Base-by-base conservation (phyloP, 2,888 invertebrate genomes). In the Erebia epiphron region DNA sequence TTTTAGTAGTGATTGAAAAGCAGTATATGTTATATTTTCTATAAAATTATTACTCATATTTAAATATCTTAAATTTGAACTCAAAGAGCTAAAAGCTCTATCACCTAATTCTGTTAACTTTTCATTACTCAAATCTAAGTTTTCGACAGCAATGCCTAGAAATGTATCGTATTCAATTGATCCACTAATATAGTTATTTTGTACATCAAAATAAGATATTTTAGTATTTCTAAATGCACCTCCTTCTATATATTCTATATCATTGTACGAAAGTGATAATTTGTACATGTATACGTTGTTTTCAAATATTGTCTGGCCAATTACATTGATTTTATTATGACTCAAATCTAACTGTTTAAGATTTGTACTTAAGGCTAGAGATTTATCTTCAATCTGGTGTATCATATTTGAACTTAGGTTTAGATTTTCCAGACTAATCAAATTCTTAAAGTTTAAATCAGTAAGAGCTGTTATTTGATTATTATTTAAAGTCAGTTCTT, bases 1-100 rank as follows among this genome's bases (percentile, higher is more conserved):
- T 5, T 43, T 8, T n/a, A 46, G 46, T 56, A 74, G 64, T 54
- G 68, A 62, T 3, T 58, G 50, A 61, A 74, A 74, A 11, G 69
- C 62, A 18, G 69, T 46, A 18, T 61, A 58, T n/a, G 68, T 56
- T 43, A 74, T 66, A 26, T 50, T 68, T 41, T 70, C 64, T 18
- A 74, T 68, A 16, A 18, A 46, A 56, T 74, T 74, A n/a, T 3
- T 52, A 57, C 74, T 74, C 26, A 74, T 66, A 70, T 74, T 74
- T 26, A 74, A 68, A 49, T 43, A 60, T 11, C 21, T 56, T 21
- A 74, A 74, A 2, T 61, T 18, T 13, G 7, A 10, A 52, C 68
- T 60, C 46, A 74, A n/a, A 35, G 56, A 35, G 14, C 61, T 68
- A 63, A 74, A 74, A 11, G 74, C 72, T 66, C 66, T 43, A 16